Evolutionary conservation across 2,113 vertebrate species (phyloP), one percentile per base, ranked within the genome.

Genomic region (Crotalus viridis): DNA sequence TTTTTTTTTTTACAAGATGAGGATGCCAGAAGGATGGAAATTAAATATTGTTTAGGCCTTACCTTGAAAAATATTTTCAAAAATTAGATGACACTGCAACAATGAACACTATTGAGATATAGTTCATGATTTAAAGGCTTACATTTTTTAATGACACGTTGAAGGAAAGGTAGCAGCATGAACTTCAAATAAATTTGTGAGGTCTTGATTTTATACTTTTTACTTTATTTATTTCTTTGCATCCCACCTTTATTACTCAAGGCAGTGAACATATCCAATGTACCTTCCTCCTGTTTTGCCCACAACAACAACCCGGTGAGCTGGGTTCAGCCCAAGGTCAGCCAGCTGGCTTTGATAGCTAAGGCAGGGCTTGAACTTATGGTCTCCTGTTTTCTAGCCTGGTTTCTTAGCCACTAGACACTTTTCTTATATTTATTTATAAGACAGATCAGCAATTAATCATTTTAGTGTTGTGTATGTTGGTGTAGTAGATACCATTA

Each of bases 351-450:
- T 61, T 61, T 61, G 48, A 64, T n/a, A 12, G 59, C 10, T 61
- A 61, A 28, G 8, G 10, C 10, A 61, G 9, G 24, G 10, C 9
- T 61, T 28, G 61, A n/a, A n/a, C 9, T 64, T 26, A 64, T 64
- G 28, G 26, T 64, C 26, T 64, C 26, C 61, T 51, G 48, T 51
- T 51, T 10, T 51, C 48, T 51, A 51, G 48, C 48, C 8, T 64
- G 26, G 10, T 64, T 64, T 64, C 26, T 64, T 64, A 64, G 1
- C 8, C 48, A 12, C 4, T 69, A 69, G 28, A 69, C 28, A 69
- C 28, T 64, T 56, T 94, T 86, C 26, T 1, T 89, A 88, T 90
- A 89, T 85, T 87, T 91, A 89, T 61, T 88, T 89, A 88, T 86
- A 87, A 92, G 64, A 69, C 43, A 91, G 15, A 46, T 3, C 5